A percentile compares a stretch with the other conserved stretches of the same genome.
These are phyloP conservation scores for Amphiprion clarkii DNA, from an alignment of 2,797 vertebrate genomes.

Conservation along the genomic window DNA sequence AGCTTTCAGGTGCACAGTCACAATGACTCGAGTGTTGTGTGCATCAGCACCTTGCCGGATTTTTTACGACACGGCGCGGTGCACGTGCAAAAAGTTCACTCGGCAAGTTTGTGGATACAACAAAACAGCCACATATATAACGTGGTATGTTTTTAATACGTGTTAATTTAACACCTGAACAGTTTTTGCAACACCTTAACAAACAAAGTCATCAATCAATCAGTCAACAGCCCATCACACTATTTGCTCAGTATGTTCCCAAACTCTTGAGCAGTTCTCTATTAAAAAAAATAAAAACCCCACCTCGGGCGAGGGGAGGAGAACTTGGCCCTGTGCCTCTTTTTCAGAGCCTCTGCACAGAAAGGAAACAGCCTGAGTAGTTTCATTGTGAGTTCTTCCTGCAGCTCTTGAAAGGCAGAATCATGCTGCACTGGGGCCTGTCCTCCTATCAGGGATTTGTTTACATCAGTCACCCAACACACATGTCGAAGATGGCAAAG, in stretches of 20 bases:
- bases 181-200: slow-evolving; percentile 56
- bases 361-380: slow-evolving; percentile 71
- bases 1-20: slow-evolving; percentile 71
- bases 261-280: slow-evolving; percentile 45
- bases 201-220: slow-evolving; percentile 75
- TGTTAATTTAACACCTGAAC: slow-evolving; percentile 63
- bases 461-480: slow-evolving; percentile 29
- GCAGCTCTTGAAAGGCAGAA: slow-evolving; percentile 61
- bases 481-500: slow-evolving; percentile 13
- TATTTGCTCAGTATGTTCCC: slow-evolving; percentile 60
- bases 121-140: slow-evolving; percentile 36
- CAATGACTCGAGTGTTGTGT: slow-evolving; percentile 58
- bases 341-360: slow-evolving; percentile 60
- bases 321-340: slow-evolving; percentile 61
- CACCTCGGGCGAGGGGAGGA: slow-evolving; percentile 72
- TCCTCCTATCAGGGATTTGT: slow-evolving; percentile 38
- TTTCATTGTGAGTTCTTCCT: slow-evolving; percentile 77
- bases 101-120: slow-evolving; percentile 23
- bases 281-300: slow-evolving; percentile 57
- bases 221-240: slow-evolving; percentile 67
- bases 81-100: background rate
- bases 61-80: slow-evolving; percentile 3
- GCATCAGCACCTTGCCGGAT: slow-evolving; percentile 31
- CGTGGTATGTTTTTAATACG: slow-evolving; percentile 45
- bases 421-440: slow-evolving; percentile 36